Evolutionary conservation across 2,113 vertebrate genomes (phyloP), one percentile per base, ranked within the genome.

Genomic region (Verasper variegatus): DNA sequence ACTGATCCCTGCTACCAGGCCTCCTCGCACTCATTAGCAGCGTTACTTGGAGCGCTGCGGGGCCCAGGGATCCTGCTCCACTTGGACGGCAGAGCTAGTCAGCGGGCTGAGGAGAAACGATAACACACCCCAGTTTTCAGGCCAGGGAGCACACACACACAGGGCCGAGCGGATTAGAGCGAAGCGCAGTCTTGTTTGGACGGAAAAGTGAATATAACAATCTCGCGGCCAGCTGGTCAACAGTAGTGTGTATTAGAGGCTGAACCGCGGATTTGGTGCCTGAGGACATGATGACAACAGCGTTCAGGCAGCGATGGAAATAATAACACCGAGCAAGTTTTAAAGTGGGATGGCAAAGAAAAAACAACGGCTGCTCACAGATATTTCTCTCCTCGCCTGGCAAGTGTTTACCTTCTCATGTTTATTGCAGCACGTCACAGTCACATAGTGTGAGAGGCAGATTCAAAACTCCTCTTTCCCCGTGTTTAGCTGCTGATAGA

Each of bases 1-100:
- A 75, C 65, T 83, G 91, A 90, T 91, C 88, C 69, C 76, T 55
- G 47, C 79, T 24, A 68, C 86, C 78, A 2, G 78, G 70, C 71
- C 77, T 79, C 81, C 81, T 83, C 63, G 7, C 81, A 58, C 83
- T 92, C 90, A 92, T 92, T 92, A 92, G 81, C 62, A 65, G 85
- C 52, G 61, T 87, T 83, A 81, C 89, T 69, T 18, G 71, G 83
- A 86, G 83, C 85, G 26, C 65, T 31, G 64, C 26, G 14, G 49
- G 80, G 81, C 75, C 62, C 71, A 8, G 65, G 73, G 71, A 80
- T 62, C 51, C 61, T 1, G 64, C 61, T 87, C 86, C 75, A 74
- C 57, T 69, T 77, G 89, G 84, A 80, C 18, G 35, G 62, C 69
- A 31, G 64, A 69, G 65, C 78, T 8, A 65, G 77, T 83, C 72